A percentile compares a stretch with the other conserved stretches of the same genome.
phyloP scores from a whole-genome alignment of 92 coral and sea anemone species.

The Umimayanthus kanabou region DNA sequence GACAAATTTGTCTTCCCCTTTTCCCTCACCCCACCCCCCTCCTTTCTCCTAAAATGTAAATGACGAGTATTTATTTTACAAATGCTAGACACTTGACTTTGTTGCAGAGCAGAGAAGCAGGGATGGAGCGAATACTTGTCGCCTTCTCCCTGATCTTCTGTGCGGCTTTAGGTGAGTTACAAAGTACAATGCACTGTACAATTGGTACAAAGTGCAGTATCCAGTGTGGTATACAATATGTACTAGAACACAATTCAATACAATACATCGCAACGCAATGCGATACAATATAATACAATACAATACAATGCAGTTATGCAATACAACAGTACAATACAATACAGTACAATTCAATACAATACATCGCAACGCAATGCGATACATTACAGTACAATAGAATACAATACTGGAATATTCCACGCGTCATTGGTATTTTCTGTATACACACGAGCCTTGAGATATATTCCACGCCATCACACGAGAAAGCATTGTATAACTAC shows the following conservation, averaged over 20 bases:
- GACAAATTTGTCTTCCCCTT: no score
- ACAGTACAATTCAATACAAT: no score
- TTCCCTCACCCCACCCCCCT: no score
- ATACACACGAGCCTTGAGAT: no score
- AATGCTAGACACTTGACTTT: background rate
- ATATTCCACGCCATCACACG: no score
- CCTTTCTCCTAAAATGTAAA: no score
- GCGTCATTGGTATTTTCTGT: no score
- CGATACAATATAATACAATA: background rate
- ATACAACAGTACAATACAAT: background rate
- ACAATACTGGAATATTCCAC: background rate
- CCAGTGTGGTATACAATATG: no score
- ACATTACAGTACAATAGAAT: background rate
- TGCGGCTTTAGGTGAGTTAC: slow-evolving; percentile 15
- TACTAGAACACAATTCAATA: no score
- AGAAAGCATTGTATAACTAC: no score
- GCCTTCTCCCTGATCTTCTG: slow-evolving; percentile 14
- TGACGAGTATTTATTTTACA: background rate
- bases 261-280: background rate
- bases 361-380: background rate
- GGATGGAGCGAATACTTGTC: slow-evolving; percentile 32
- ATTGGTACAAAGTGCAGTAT: no score
- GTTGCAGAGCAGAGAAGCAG: background rate
- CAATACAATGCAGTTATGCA: background rate
- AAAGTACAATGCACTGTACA: no score